Conservation (phyloP, 2,888 invertebrate genomes). For the Zaprionus lineosus region DNA sequence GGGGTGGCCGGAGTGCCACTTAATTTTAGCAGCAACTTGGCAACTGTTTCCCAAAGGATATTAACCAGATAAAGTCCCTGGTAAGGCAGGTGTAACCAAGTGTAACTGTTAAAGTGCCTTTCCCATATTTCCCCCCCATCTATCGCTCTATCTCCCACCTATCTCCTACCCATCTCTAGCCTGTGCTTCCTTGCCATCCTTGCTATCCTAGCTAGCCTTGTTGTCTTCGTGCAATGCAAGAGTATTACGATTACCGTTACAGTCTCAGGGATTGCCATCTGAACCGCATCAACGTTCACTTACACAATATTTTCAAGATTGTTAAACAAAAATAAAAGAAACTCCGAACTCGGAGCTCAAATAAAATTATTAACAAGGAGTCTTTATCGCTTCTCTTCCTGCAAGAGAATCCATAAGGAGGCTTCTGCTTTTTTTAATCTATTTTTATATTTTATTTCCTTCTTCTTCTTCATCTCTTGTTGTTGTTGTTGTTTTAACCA, state of each 20-base stretch:
- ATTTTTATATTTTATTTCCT: background rate
- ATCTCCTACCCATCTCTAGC: too few species aligned
- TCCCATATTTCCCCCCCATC: too few species aligned
- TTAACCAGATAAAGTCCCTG: constrained; percentile 18
- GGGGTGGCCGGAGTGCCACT: constrained; percentile 33
- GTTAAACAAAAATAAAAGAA: background rate
- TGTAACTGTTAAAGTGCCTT: too few species aligned
- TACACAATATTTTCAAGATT: constrained; percentile 47
- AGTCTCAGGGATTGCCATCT: constrained; percentile 8
- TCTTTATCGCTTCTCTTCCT: too few species aligned
- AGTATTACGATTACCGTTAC: constrained; percentile 13
- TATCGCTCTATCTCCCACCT: too few species aligned
- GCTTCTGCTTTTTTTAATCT: too few species aligned
- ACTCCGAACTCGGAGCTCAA: too few species aligned
- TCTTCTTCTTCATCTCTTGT: background rate
- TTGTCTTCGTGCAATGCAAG: too few species aligned
- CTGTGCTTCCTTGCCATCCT: too few species aligned
- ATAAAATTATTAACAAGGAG: background rate
- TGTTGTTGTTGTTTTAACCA: constrained; percentile 64
- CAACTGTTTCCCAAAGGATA: constrained; percentile 24
- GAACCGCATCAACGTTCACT: constrained; percentile 22
- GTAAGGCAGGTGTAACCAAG: constrained; percentile 3
- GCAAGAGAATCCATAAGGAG: background rate
- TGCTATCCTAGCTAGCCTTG: too few species aligned
- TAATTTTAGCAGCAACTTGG: constrained; percentile 40